Conservation (phyloP, 2,797 vertebrate species). For the Pitangus sulphuratus region DNA sequence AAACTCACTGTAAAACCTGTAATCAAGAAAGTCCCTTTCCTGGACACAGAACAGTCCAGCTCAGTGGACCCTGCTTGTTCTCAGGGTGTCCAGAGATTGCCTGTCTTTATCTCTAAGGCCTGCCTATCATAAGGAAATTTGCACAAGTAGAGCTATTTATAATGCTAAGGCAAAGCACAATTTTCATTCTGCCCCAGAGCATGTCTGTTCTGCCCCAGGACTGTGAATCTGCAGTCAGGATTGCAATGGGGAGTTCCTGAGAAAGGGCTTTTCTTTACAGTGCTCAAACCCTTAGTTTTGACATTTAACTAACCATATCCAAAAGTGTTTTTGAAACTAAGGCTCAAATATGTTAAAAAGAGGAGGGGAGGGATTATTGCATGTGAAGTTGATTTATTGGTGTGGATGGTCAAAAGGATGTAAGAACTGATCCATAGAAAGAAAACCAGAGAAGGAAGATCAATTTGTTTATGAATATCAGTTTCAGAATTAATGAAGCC, state of each 20-base stretch:
- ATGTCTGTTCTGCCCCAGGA: not conserved
- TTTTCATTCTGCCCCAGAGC: not conserved
- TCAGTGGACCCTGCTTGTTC: not conserved
- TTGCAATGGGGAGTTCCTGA: not conserved
- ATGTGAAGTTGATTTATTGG: not conserved
- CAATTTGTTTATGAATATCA: conserved; percentile 2
- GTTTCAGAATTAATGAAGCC: conserved; percentile 8
- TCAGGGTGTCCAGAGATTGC: not conserved
- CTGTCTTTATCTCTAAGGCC: not conserved
- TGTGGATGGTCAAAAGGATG: not conserved
- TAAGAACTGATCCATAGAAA: not conserved
- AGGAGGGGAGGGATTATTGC: not conserved
- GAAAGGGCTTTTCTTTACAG: not conserved
- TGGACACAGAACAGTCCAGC: not conserved
- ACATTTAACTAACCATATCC: not conserved
- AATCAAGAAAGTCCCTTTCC: not conserved
- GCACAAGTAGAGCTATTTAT: not conserved
- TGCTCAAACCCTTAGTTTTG: not conserved
- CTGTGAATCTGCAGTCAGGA: not conserved
- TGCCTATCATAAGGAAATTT: not conserved
- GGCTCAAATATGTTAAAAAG: not conserved
- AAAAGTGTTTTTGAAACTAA: not conserved
- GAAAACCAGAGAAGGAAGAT: not conserved
- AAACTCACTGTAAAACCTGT: not conserved
- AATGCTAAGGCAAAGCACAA: not conserved